Evolutionary conservation across 1,140 invertebrate genomes (phyloP), one percentile per base, ranked within the genome.

Genomic region (Drosophila navojoa): DNA sequence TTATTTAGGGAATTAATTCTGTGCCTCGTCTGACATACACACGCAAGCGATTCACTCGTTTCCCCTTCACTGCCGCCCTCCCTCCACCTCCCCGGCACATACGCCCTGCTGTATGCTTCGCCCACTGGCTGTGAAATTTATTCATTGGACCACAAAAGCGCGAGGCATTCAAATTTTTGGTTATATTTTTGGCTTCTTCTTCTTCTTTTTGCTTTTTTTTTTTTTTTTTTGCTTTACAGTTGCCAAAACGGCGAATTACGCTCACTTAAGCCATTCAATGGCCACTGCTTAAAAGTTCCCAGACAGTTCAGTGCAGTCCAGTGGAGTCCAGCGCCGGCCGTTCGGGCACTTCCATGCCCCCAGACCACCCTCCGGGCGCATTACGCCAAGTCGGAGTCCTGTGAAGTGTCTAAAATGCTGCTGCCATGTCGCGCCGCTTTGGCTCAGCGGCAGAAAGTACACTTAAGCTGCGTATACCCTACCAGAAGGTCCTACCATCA

Each of bases 1-100:
- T 84, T 84, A 79, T 84, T 79, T 68, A 61, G 68, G 68, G 77
- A 84, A 84, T 84, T 84, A 79, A 77, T 77, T 84, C 79, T 76
- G 74, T 63, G 70, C 53, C 42, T 50, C 49, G 57, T 6, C 25
- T 69, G 52, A 73, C 66, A 60, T 59, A 60, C 57, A 59, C 57
- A 9, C 32, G 19, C 32, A 55, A 50, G 16, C 42, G 45, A 29
- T 13, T 22, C 29, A 38, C 16, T 44, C 38, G 22, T 1, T 13
- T 11, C 35, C 35, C 11, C 16, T 22, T 40, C 35, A 1, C 52
- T 29, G 52, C 22, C 32, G 2, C 19, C 19, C 52, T 29, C 57
- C 22, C 32, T 3, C 19, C 19, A 22, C n/a, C 19, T 44, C 3
- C 57, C 16, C 32, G n/a, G n/a, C 27, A 19, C 15, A 52, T 47